Conservation (phyloP, 53 echinoderm and acorn worm genomes). For the Holothuria leucospilota region DNA sequence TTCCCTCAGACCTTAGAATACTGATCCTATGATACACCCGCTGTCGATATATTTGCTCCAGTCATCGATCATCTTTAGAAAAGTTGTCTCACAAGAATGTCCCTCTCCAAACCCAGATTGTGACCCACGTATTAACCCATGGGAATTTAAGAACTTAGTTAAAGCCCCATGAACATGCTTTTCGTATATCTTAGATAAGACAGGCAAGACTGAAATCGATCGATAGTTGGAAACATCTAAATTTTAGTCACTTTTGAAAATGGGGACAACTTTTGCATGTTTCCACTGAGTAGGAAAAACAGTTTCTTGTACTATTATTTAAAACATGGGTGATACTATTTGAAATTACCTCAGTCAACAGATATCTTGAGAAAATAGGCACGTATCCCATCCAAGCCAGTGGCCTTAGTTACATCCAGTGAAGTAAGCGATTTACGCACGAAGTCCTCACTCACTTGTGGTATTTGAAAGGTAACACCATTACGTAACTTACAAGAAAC, state of each 20-base stretch:
- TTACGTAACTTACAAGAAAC: neutral
- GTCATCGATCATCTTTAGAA: constrained; percentile 31
- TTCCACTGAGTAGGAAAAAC: constrained; percentile 18
- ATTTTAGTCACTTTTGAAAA: too few species aligned
- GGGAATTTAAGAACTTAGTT: constrained; percentile 10
- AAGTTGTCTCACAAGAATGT: too few species aligned
- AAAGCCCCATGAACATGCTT: constrained; percentile 5
- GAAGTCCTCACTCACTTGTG: neutral
- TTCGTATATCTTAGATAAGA: constrained; percentile 30
- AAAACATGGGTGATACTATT: constrained; percentile 22
- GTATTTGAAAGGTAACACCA: neutral
- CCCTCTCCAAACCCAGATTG: too few species aligned
- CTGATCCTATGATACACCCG: constrained; percentile 11
- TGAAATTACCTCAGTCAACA: neutral
- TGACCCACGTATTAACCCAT: constrained; percentile 19
- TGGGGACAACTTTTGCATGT: constrained; percentile 20
- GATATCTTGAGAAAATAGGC: constrained; percentile 15
- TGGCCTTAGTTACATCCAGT: too few species aligned
- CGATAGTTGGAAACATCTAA: constrained; percentile 17
- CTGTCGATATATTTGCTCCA: constrained; percentile 34
- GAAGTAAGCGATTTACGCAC: neutral
- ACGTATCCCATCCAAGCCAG: constrained; percentile 6
- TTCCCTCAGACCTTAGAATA: constrained; percentile 1
- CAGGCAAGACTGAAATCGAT: constrained; percentile 24
- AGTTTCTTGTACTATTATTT: constrained; percentile 21